phyloP scores from a whole-genome alignment of 2,113 vertebrate species.

The Peromyscus leucopus region DNA sequence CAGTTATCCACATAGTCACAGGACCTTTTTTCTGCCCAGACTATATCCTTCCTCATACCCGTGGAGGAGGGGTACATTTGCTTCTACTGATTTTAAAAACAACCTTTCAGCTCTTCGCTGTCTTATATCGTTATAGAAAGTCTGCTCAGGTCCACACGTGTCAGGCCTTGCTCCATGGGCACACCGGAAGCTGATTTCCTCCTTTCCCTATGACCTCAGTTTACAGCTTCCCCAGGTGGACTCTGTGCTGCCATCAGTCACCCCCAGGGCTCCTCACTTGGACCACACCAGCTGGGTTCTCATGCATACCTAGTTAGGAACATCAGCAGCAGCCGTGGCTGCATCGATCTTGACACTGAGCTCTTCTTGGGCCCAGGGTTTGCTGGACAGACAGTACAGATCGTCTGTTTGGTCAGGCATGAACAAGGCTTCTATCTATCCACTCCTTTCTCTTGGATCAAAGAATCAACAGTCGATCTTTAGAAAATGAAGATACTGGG shows the following conservation, averaged over 20 bases:
- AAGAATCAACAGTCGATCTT: background rate
- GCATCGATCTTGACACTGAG: background rate
- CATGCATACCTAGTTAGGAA: background rate
- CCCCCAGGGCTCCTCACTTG: background rate
- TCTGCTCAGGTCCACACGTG: background rate
- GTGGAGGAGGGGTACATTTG: background rate
- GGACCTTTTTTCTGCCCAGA: background rate
- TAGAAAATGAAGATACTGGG: background rate
- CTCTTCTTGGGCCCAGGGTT: background rate
- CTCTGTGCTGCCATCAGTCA: background rate
- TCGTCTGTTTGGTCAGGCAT: background rate
- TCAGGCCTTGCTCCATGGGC: background rate
- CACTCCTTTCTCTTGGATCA: background rate
- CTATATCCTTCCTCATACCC: background rate
- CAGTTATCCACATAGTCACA: background rate
- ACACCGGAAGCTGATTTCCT: background rate
- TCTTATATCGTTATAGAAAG: accelerated
- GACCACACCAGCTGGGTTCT: background rate
- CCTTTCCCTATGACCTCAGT: background rate
- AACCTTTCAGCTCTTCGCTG: background rate
- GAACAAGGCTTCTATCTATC: background rate
- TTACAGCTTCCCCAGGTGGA: background rate
- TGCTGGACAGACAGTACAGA: background rate
- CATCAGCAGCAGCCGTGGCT: background rate
- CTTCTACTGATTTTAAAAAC: background rate